Evolutionary conservation across 2,888 invertebrate species (phyloP).

Genomic region (Melikaiella ostensackeni): DNA sequence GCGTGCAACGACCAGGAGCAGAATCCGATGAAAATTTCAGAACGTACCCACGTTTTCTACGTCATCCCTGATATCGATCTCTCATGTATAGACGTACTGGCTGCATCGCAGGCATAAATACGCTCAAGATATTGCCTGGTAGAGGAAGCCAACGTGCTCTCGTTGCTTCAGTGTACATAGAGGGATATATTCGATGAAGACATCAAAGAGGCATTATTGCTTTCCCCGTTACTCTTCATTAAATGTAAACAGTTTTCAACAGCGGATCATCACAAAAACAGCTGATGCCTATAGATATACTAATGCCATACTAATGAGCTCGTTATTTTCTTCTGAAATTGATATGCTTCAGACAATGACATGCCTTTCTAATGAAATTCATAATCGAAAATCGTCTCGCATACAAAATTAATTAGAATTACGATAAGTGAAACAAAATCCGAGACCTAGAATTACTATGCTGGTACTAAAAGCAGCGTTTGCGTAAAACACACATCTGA

Average conservation of each 20-base stretch:
- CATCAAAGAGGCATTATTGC: slow-evolving; percentile 19
- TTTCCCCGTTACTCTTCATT: slow-evolving; percentile 13
- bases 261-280: not conserved
- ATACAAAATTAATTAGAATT: too few species aligned
- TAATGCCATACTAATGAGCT: not conserved
- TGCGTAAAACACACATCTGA: not conserved
- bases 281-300: not conserved
- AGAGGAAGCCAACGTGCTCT: slow-evolving; percentile 44
- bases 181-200: slow-evolving; percentile 41
- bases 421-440: too few species aligned
- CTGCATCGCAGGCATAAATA: slow-evolving; percentile 48
- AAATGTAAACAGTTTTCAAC: not conserved
- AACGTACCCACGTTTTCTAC: not conserved
- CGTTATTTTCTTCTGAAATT: not conserved
- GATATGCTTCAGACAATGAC: not conserved
- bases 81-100: slow-evolving; percentile 5
- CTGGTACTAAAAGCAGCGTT: too few species aligned
- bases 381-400: not conserved
- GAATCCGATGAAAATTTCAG: slow-evolving; percentile 8
- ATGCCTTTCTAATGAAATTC: not conserved
- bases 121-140: slow-evolving; percentile 51
- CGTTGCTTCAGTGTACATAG: slow-evolving; percentile 44
- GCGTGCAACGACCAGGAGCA: not conserved
- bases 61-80: slow-evolving; percentile 11
- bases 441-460: too few species aligned